Percentiles rank a stretch among this genome's conserved stretches.
Evolutionary conservation across 1,140 invertebrate species (phyloP).

Genomic region (Idris sp.): DNA sequence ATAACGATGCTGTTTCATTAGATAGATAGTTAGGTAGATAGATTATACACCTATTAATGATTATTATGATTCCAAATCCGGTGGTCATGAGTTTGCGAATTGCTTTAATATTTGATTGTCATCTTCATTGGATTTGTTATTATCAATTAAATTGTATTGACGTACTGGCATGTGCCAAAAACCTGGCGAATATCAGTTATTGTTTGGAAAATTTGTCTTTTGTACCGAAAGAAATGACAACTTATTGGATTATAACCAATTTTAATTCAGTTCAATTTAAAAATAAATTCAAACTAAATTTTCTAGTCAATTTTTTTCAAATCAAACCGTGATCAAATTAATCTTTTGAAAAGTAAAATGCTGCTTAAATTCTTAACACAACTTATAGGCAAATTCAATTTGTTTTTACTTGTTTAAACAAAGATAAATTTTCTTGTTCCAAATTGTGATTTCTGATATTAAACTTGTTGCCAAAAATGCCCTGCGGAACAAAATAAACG

Average conservation of each 20-base stretch:
- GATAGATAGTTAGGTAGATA: constrained; percentile 73
- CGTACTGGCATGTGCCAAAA: constrained; percentile 30
- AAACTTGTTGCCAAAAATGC: constrained; percentile 1
- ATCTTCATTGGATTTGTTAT: constrained; percentile 26
- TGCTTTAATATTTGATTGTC: constrained; percentile 21
- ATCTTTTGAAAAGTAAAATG: too few relatives aligned
- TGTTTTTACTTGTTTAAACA: not conserved
- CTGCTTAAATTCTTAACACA: too few relatives aligned
- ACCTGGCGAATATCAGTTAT: not conserved
- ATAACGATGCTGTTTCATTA: constrained; percentile 73
- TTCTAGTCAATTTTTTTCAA: too few relatives aligned
- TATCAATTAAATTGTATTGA: constrained; percentile 19
- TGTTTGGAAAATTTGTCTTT: too few relatives aligned
- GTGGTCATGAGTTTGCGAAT: constrained; percentile 7
- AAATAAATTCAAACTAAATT: too few relatives aligned
- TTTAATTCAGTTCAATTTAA: too few relatives aligned
- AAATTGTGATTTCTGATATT: not conserved
- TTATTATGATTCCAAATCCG: constrained; percentile 66
- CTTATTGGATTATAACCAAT: too few relatives aligned
- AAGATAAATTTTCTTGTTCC: not conserved
- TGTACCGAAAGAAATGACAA: too few relatives aligned
- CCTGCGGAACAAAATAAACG: not conserved
- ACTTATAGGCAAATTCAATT: too few relatives aligned
- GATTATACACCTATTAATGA: constrained; percentile 72
- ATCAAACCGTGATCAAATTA: too few relatives aligned